phyloP scores from a whole-genome alignment of 2,113 vertebrate species.

The Gambusia holbrooki region DNA sequence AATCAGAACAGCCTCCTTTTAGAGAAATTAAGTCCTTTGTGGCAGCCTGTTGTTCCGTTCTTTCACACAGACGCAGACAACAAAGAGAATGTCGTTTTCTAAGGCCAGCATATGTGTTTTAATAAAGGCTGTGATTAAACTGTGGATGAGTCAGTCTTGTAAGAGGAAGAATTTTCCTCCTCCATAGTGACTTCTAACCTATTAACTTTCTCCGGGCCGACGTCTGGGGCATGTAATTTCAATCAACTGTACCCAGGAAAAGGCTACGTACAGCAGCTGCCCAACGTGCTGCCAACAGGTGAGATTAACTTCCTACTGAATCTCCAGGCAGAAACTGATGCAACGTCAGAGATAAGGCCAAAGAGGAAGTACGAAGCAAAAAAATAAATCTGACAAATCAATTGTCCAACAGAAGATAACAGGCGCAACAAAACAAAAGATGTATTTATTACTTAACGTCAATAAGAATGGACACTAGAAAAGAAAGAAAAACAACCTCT shows the following conservation, averaged over 20 bases:
- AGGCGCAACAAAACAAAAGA: neutral
- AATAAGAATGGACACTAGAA: neutral
- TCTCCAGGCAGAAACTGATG: slow-evolving; percentile 10
- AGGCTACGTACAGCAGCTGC: slow-evolving; percentile 11
- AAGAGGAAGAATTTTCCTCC: slow-evolving; percentile 45
- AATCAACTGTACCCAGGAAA: slow-evolving; percentile 24
- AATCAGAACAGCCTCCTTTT: slow-evolving; percentile 65
- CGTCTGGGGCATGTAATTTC: slow-evolving; percentile 31
- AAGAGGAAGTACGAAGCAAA: neutral
- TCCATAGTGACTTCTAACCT: slow-evolving; percentile 37
- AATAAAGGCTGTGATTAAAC: slow-evolving; percentile 55
- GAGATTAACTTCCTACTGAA: slow-evolving; percentile 3
- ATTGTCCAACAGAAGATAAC: neutral
- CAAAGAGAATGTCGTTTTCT: slow-evolving; percentile 11
- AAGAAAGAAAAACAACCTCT: too few relatives aligned
- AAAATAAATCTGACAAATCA: neutral
- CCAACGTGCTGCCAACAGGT: neutral
- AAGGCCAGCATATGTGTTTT: slow-evolving; percentile 34
- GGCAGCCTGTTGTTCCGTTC: slow-evolving; percentile 32
- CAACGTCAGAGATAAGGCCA: neutral
- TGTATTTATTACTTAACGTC: neutral
- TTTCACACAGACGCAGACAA: slow-evolving; percentile 24
- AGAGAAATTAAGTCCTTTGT: slow-evolving; percentile 64
- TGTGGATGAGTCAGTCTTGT: slow-evolving; percentile 56
- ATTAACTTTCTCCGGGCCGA: slow-evolving; percentile 16